These are phyloP conservation scores for Drosophila virilis DNA, from an alignment of 1,140 invertebrate genomes.

Conservation along the genomic window DNA sequence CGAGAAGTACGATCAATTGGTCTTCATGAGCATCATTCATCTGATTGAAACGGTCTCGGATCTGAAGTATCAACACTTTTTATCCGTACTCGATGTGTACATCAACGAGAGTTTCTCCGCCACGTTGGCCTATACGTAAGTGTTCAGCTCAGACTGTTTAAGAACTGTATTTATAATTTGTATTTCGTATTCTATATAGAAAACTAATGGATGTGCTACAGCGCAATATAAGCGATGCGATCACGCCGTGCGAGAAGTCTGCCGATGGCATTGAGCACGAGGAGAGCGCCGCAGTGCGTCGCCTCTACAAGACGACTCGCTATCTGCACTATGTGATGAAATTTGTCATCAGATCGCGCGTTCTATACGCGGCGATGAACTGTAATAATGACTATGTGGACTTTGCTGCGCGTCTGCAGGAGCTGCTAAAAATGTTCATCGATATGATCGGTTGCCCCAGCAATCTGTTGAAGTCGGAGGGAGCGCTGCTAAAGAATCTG, in stretches of 20 bases:
- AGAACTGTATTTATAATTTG: not conserved
- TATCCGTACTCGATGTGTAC: slow-evolving; percentile 96
- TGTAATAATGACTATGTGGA: slow-evolving; percentile 88
- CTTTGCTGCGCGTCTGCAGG: slow-evolving; percentile 87
- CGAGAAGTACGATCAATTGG: slow-evolving; percentile 90
- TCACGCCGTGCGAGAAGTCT: slow-evolving; percentile 82
- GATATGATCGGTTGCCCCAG: slow-evolving; percentile 89
- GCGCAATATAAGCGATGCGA: slow-evolving; percentile 87
- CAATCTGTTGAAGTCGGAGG: slow-evolving; percentile 90
- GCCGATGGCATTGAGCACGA: slow-evolving; percentile 74
- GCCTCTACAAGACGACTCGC: slow-evolving; percentile 91
- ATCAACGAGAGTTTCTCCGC: slow-evolving; percentile 96
- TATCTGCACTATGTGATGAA: slow-evolving; percentile 94
- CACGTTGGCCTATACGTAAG: slow-evolving; percentile 94
- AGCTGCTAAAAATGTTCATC: slow-evolving; percentile 90
- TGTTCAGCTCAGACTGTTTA: slow-evolving; percentile 10
- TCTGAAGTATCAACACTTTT: slow-evolving; percentile 96
- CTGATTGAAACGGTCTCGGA: slow-evolving; percentile 95
- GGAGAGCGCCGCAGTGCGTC: slow-evolving; percentile 68
- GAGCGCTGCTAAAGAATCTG: slow-evolving; percentile 92
- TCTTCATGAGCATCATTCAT: slow-evolving; percentile 96
- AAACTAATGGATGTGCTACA: slow-evolving; percentile 89
- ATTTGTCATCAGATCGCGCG: slow-evolving; percentile 92
- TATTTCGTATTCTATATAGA: slow-evolving; percentile 69
- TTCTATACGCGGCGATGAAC: slow-evolving; percentile 90